phyloP scores from a whole-genome alignment of 2,113 vertebrate species.

The Bos javanicus region DNA sequence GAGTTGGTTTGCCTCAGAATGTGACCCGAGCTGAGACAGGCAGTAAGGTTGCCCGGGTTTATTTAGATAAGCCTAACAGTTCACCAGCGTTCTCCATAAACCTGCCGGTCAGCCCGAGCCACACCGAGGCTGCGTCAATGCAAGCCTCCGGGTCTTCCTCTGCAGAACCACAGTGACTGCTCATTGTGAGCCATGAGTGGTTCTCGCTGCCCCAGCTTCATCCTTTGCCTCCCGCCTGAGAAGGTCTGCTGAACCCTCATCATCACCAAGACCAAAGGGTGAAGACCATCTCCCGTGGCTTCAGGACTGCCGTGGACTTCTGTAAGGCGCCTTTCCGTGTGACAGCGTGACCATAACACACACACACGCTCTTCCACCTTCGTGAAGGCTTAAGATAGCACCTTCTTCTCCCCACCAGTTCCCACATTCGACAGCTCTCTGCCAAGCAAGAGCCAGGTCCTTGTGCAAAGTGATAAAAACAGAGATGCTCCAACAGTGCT shows the following conservation, averaged over 20 bases:
- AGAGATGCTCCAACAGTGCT: neutral
- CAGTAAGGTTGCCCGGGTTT: fast-evolving
- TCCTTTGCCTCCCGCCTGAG: neutral
- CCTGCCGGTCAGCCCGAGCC: fast-evolving
- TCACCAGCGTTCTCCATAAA: neutral
- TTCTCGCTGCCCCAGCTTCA: neutral
- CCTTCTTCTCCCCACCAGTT: neutral
- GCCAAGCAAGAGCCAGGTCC: neutral
- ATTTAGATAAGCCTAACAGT: too few relatives aligned
- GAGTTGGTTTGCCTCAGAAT: neutral
- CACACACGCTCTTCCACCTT: fast-evolving
- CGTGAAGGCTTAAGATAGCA: neutral
- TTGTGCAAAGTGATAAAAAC: neutral
- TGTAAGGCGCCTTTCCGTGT: fast-evolving
- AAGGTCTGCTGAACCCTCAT: neutral
- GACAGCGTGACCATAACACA: neutral
- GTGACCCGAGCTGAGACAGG: neutral
- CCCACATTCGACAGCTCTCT: too few relatives aligned
- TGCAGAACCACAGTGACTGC: fast-evolving
- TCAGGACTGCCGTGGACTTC: neutral
- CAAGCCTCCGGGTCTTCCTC: neutral
- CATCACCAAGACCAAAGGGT: neutral
- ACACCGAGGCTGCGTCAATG: fast-evolving
- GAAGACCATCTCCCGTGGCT: neutral
- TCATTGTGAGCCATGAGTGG: fast-evolving